These are phyloP conservation scores for Agonopterix alstromeriana DNA, from an alignment of 2,888 invertebrate genomes.

Conservation along the genomic window DNA sequence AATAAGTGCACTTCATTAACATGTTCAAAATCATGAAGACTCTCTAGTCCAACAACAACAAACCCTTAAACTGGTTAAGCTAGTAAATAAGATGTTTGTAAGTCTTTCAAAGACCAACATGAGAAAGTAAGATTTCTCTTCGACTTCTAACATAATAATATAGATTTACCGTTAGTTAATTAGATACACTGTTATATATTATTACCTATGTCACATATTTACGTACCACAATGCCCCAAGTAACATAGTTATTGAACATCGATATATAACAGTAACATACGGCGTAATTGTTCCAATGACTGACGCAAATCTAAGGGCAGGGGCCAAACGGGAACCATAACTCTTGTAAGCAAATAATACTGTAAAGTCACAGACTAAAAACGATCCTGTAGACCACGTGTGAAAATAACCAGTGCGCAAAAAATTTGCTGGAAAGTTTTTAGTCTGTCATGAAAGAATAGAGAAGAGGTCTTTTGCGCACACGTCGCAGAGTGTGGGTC, in stretches of 20 bases:
- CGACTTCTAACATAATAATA: too few relatives aligned
- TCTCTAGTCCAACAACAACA: too few relatives aligned
- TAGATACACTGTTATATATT: too few relatives aligned
- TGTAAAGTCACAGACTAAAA: slow-evolving; percentile 29
- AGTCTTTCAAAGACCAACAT: too few relatives aligned
- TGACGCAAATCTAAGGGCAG: slow-evolving; percentile 59
- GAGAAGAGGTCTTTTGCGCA: slow-evolving; percentile 29
- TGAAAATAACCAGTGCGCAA: not conserved
- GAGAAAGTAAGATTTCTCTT: too few relatives aligned
- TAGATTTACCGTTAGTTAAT: too few relatives aligned
- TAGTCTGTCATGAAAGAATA: slow-evolving; percentile 19
- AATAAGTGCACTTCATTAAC: too few relatives aligned
- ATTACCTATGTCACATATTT: too few relatives aligned
- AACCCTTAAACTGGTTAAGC: too few relatives aligned
- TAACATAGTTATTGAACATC: slow-evolving; percentile 34
- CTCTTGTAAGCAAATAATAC: slow-evolving; percentile 37
- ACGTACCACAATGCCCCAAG: too few relatives aligned
- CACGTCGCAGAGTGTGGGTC: slow-evolving; percentile 50
- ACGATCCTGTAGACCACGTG: not conserved
- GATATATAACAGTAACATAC: slow-evolving; percentile 42
- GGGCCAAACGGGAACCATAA: slow-evolving; percentile 61
- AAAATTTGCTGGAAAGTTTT: not conserved
- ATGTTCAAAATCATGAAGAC: too few relatives aligned
- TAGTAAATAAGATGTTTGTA: too few relatives aligned
- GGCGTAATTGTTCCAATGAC: slow-evolving; percentile 61